Conservation (phyloP, 2,888 invertebrate species). For the Trichopria drosophilae region DNA sequence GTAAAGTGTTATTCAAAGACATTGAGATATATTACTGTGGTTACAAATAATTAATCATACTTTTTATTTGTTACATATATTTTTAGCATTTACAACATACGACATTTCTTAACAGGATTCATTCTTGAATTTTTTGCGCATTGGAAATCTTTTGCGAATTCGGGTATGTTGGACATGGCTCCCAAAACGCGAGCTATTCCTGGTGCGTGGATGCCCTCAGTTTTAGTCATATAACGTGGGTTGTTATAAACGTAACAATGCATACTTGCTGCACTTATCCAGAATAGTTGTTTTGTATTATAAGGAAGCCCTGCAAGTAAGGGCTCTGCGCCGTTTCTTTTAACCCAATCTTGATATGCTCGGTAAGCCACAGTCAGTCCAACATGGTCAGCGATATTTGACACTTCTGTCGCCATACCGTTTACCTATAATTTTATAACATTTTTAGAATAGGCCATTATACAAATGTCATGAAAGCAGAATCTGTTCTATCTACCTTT, state of each 20-base stretch:
- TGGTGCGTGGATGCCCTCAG: neutral
- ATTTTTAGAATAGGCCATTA: too few species aligned
- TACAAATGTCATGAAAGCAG: too few species aligned
- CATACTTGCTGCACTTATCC: neutral
- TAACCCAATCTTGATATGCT: neutral
- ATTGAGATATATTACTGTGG: too few species aligned
- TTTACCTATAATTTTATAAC: too few species aligned
- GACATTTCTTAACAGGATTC: conserved; percentile 2
- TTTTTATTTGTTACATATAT: too few species aligned
- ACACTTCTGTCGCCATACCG: neutral
- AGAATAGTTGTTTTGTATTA: neutral
- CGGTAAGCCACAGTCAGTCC: neutral
- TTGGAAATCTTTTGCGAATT: neutral
- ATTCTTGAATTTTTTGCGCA: neutral
- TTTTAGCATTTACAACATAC: neutral
- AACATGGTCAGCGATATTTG: neutral
- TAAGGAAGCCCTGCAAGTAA: neutral
- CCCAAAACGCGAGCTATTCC: neutral
- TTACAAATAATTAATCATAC: too few species aligned
- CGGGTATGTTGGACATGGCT: neutral
- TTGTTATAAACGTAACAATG: too few species aligned
- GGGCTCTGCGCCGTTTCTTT: neutral
- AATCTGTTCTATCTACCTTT: too few species aligned
- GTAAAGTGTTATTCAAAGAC: too few species aligned
- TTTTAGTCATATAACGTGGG: neutral